Evolutionary conservation across 2,797 vertebrate species (phyloP), one percentile per base, ranked within the genome.

Genomic region (Pachyuromys duprasi): DNA sequence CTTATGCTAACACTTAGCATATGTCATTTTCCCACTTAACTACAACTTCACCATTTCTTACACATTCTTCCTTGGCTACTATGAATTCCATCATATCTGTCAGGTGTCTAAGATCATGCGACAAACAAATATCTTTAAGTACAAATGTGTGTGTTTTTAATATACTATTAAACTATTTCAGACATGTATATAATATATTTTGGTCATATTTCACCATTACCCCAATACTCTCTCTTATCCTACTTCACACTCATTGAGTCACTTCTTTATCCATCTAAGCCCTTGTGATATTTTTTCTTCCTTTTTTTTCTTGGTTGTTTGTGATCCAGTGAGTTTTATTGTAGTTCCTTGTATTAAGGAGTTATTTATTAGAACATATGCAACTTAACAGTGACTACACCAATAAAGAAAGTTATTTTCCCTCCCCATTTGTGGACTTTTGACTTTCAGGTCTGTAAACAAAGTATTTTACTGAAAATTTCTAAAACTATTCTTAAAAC

Each of bases 1-100:
- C 60, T 79, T 90, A 70, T 45, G 65, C 31, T 67, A 42, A 49
- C 49, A 49, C 49, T 70, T 83, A 93, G 13, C 6, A 88, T 79
- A 62, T 57, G 13, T 39, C 9, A 84, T 90, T 75, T 92, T 96
- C 13, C 33, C 57, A 63, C n/a, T 90, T 94, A 91, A 72, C 31
- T 53, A 31, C 18, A 83, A 72, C 42, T 80, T 96, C 42, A 70
- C 8, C 45, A 63, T 90, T 79, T 15, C 33, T 86, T 53, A 45
- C 18, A 39, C 13, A 13, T 75, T 76, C 14, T 1, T 80, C 2
- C 69, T n/a, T 8, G 49, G 80, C 63, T 17, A 57, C 57, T 74
- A 65, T 31, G 4, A 63, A 57, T n/a, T n/a, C 28, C 15, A 53
- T n/a, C 31, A 63, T 33, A 42, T 31, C 65, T 69, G 8, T n/a